Evolutionary conservation across 2,797 vertebrate species (phyloP).

Genomic region (Nyctibius grandis): DNA sequence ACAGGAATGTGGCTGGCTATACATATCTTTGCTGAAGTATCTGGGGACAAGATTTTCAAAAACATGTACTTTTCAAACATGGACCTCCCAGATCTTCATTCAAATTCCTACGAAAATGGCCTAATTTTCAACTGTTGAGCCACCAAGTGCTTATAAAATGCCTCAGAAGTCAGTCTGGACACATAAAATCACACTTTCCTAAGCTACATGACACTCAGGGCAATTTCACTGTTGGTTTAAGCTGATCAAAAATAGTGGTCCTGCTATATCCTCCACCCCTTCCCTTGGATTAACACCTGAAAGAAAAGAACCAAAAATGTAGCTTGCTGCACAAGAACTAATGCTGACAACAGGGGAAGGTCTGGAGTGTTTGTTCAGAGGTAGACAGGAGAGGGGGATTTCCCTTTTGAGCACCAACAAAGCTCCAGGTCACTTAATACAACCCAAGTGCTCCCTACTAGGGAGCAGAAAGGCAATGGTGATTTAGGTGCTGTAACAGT

Average conservation of each 20-base stretch:
- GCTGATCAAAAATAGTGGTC: background rate
- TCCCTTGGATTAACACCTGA: background rate
- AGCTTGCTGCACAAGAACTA: background rate
- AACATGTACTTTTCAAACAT: background rate
- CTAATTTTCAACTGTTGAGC: background rate
- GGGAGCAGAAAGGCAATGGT: background rate
- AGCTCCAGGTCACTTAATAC: background rate
- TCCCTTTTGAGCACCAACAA: background rate
- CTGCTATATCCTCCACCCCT: background rate
- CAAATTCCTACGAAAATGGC: background rate
- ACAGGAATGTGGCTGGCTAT: background rate
- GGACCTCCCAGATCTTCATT: background rate
- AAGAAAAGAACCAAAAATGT: background rate
- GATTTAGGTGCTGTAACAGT: background rate
- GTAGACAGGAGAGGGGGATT: background rate
- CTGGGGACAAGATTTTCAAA: background rate
- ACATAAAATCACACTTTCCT: background rate
- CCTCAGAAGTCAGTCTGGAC: background rate
- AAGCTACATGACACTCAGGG: background rate
- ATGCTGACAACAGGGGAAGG: background rate
- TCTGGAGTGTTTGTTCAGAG: background rate
- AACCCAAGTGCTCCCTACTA: fast-evolving
- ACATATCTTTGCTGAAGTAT: background rate
- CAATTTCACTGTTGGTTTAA: background rate
- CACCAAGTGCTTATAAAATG: background rate